Base-by-base conservation (phyloP, 2,888 invertebrate genomes). In the Acholoe squamosa region DNA sequence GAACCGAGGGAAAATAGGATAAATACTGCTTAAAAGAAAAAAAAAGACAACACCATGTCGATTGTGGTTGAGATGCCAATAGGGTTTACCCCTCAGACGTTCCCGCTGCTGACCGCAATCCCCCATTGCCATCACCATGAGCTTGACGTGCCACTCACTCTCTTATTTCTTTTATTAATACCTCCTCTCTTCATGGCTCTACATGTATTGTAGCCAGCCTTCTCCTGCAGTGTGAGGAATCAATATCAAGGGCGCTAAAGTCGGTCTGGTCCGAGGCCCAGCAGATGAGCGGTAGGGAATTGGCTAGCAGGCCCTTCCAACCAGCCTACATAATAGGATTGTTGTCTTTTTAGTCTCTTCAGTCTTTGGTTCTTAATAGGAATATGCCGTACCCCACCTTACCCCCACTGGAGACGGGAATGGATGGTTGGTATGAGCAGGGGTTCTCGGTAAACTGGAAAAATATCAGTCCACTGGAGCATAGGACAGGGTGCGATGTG, bases 181-280 rank as follows among this genome's bases (percentile, higher is more conserved):
- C 61, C n/a, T 22, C 61, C 19, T 14, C 61, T 61, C 61, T n/a
- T n/a, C 61, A n/a, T 3, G 22, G 19, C 19, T n/a, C n/a, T n/a
- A n/a, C n/a, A n/a, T 12, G 22, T 61, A n/a, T 19, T 61, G 61
- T 61, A 3, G 61, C 10, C n/a, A 61, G 61, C n/a, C n/a, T n/a
- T 61, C n/a, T 61, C 28, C 14, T 25, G 14, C n/a, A n/a, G 71
- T 71, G 71, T 71, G 25, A 28, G 71, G 71, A 71, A 71, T 71
- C 71, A 71, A 71, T 71, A 71, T 71, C n/a, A 1, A 28, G 28
- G 71, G 71, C 28, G 71, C 28, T 71, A 71, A 71, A 71, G 71
- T 71, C 71, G 71, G 14, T 14, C 71, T 71, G 71, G 71, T 19
- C 25, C 25, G 28, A 5, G 14, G 3, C n/a, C 7, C 71, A 0